Base-by-base conservation (phyloP, 2,888 invertebrate genomes). In the Nysson spinosus region DNA sequence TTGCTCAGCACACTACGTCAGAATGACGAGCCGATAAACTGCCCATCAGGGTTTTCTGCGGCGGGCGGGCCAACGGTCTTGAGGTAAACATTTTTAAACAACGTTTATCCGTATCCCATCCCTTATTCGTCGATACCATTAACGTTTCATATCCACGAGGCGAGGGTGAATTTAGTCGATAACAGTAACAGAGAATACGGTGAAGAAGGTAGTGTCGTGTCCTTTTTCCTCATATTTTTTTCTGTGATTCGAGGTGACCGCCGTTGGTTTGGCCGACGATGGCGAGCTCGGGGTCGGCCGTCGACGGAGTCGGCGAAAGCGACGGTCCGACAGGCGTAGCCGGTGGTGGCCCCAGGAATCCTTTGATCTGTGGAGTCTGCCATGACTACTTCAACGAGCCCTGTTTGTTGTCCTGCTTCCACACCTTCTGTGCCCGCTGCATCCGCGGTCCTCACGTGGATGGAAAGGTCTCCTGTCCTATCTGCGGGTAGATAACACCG, bases 381-480 rank as follows among this genome's bases (percentile, higher is more conserved):
- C 91, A 92, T 78, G 91, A 92, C 81, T 92, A 92, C 77, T 92
- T 90, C 83, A 90, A 89, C 51, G 92, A 93, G 75, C 93, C 93
- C 1, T 91, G 92, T 75, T 89, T 93, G 46, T 87, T 93, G 39
- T 89, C 89, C 66, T 93, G 93, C 83, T 93, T 91, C 82, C 93
- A 93, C 83, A 92, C 92, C 39, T 93, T 93, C 85, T 93, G 93
- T 86, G 89, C 91, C 20, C 88, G 90, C 60, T 93, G 93, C 85
- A 85, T 93, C 62, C 89, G 90, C 43, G 91, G 91, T 35, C 88
- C 91, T 64, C 90, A 90, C 64, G 88, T 90, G 49, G 92, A 93
- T 78, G 89, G 90, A 49, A 90, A 91, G 77, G 85, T 93, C 63
- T 85, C 89, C 51, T 93, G 93, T 85, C 92, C 92, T 12, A 88